These are phyloP conservation scores for Rhorus exstirpatorius DNA, from an alignment of 2,888 invertebrate genomes.

Conservation along the genomic window DNA sequence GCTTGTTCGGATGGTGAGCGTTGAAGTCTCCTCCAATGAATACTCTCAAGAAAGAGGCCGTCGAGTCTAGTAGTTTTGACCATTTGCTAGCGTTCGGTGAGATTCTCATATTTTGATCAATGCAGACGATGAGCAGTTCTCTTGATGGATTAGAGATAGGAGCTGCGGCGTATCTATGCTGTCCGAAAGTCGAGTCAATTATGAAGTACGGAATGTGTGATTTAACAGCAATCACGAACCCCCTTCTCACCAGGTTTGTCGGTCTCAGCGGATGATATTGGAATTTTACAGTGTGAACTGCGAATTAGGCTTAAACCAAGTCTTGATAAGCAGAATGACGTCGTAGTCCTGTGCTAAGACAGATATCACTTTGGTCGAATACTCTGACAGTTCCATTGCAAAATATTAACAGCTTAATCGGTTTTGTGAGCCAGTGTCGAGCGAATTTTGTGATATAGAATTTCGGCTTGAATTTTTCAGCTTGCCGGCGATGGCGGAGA, in stretches of 20 bases:
- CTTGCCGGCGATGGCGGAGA: constrained; percentile 1
- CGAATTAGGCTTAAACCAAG: constrained; percentile 21
- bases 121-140: background rate
- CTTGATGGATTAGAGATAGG: background rate
- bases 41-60: background rate
- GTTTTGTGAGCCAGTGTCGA: background rate
- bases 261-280: constrained; percentile 18
- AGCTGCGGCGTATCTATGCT: constrained; percentile 23
- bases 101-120: background rate
- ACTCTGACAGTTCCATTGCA: constrained; percentile 56
- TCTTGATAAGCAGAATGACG: constrained; percentile 35
- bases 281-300: background rate
- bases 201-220: constrained; percentile 16
- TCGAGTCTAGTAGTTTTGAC: constrained; percentile 9
- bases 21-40: constrained; percentile 59
- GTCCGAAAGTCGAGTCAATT: background rate
- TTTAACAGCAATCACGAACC: constrained; percentile 7
- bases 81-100: no score
- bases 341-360: constrained; percentile 12
- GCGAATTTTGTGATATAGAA: background rate
- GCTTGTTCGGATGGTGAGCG: constrained; percentile 54
- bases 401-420: constrained; percentile 30
- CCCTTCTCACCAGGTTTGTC: background rate
- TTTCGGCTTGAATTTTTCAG: background rate
- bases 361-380: constrained; percentile 11